These are phyloP conservation scores for Raja brachyura DNA, from an alignment of 2,113 vertebrate genomes.

Conservation along the genomic window DNA sequence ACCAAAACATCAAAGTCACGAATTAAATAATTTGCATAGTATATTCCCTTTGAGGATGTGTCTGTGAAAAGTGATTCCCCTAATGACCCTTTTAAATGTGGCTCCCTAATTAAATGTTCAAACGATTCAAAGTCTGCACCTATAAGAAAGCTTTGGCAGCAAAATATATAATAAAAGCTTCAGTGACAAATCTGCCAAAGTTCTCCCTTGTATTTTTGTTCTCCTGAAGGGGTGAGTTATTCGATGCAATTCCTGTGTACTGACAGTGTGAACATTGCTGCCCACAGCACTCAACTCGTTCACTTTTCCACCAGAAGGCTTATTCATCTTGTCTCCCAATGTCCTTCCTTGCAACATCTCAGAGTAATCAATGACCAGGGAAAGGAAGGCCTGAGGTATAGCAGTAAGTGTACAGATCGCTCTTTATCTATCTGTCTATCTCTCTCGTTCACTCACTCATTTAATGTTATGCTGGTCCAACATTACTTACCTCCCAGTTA, in stretches of 20 bases:
- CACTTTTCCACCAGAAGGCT: background rate
- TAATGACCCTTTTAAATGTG: slow-evolving; percentile 21
- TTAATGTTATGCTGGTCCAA: background rate
- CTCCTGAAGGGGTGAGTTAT: background rate
- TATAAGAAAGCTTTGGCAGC: slow-evolving; percentile 1
- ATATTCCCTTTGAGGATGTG: slow-evolving; percentile 25
- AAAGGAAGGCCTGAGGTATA: background rate
- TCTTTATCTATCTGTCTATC: background rate
- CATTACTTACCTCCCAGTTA: background rate
- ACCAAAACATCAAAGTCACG: slow-evolving; percentile 18
- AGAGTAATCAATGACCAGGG: background rate
- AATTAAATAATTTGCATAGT: slow-evolving; percentile 31
- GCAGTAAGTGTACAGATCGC: slow-evolving; percentile 14
- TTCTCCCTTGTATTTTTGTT: background rate
- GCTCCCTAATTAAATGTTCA: slow-evolving; percentile 35
- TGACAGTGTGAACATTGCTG: background rate
- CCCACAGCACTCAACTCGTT: background rate
- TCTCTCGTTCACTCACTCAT: background rate
- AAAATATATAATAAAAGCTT: background rate
- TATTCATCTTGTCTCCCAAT: background rate
- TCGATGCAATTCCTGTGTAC: background rate
- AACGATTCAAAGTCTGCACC: background rate
- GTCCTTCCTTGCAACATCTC: background rate
- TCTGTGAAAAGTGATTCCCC: slow-evolving; percentile 14
- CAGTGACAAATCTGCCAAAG: background rate